Evolutionary conservation across 2,113 vertebrate genomes (phyloP), one percentile per base, ranked within the genome.

Genomic region (Thamnophis sirtalis): DNA sequence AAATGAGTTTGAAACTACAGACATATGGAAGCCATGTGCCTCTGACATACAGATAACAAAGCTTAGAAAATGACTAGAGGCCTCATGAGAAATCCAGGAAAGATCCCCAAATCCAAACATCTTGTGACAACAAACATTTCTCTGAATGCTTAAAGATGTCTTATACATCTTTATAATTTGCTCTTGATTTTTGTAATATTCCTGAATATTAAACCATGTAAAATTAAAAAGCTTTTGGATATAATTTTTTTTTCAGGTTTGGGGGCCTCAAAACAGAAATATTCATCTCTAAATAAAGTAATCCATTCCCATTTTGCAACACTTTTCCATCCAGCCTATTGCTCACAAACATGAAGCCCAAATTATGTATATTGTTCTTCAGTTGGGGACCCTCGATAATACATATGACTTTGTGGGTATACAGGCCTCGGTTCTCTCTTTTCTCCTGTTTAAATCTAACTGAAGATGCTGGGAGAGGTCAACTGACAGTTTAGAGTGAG

Each of bases 21-120:
- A 54, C 88, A 89, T 92, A 89, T 89, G 89, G 91, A 92, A 92
- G 80, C 91, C 91, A 92, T n/a, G 84, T 92, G 68, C 54, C 87
- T 7, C 86, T 48, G 91, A 94, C 54, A 90, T 87, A 10, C 84
- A 80, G 53, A 89, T 10, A 87, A 93, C 90, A 92, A 86, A 89
- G 13, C n/a, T 91, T 51, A 80, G 38, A 10, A 28, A 26, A 63
- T 88, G 53, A 90, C 17, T 91, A 54, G 88, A 87, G 17, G 88
- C 51, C 88, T 86, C 55, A 63, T 50, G 7, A 51, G 49, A 63
- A 33, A 63, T 89, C 13, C 38, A 86, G 63, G 89, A 89, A 21
- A 85, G 48, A 17, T 53, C 91, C 73, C 17, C 33, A 80, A 80
- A 21, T 17, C 7, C 33, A 21, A 80, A 80, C 17, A 80, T 80